Conservation (phyloP, 2,113 vertebrate genomes). For the Microcebus ravelobensis region DNA sequence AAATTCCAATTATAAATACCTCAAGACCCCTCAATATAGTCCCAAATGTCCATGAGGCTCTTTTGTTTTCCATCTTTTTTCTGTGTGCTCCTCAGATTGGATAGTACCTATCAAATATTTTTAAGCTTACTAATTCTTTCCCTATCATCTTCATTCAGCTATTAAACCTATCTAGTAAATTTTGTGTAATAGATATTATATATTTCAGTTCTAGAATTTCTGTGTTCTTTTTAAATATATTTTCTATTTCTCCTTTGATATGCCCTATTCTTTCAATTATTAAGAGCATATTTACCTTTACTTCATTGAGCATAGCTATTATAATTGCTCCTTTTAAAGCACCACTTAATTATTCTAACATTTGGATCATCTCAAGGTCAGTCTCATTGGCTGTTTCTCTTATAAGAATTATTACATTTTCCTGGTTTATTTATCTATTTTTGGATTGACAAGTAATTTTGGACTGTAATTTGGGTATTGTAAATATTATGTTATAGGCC, state of each 20-base stretch:
- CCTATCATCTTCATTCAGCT: neutral
- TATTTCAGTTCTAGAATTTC: neutral
- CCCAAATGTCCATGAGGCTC: neutral
- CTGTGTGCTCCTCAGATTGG: neutral
- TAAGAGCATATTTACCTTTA: conserved; percentile 2
- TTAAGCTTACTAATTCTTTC: neutral
- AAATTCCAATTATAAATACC: neutral
- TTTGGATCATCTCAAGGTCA: neutral
- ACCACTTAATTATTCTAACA: neutral
- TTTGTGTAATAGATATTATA: neutral
- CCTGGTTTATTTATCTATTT: neutral
- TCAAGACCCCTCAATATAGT: neutral
- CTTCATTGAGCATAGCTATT: neutral
- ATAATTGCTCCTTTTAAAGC: neutral
- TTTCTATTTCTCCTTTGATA: neutral
- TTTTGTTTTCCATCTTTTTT: neutral
- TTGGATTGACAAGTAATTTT: neutral
- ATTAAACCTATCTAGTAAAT: neutral
- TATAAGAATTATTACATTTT: neutral
- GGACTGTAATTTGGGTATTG: neutral
- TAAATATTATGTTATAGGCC: neutral
- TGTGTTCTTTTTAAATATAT: neutral
- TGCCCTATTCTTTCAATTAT: neutral
- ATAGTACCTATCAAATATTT: neutral
- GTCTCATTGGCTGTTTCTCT: neutral